phyloP scores from a whole-genome alignment of 1,140 invertebrate species.

The Acromyrmex heyeri region DNA sequence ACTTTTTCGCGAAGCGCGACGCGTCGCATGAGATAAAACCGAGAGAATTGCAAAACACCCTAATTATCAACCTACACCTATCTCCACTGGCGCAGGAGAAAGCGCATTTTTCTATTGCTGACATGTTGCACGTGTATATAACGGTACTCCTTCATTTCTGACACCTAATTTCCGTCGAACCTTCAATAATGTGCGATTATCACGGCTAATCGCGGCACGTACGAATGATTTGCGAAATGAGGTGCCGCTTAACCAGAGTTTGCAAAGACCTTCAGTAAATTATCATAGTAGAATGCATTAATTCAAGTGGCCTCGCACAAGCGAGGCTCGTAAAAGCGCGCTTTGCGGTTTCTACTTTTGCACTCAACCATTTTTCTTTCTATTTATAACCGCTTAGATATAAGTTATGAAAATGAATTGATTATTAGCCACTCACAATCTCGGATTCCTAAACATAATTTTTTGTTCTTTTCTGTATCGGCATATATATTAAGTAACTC shows the following conservation, averaged over 20 bases:
- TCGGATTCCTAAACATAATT: background rate
- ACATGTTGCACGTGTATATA: constrained; percentile 13
- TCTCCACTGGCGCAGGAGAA: constrained; percentile 10
- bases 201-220: constrained; percentile 40
- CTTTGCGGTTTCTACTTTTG: constrained; percentile 18
- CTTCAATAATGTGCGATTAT: constrained; percentile 62
- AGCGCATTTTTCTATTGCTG: constrained; percentile 35
- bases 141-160: constrained; percentile 55
- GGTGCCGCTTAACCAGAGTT: constrained; percentile 20
- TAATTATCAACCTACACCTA: constrained; percentile 19
- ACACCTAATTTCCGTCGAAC: constrained; percentile 56
- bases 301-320: background rate
- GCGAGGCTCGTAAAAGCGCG: constrained; percentile 14
- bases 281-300: constrained; percentile 30
- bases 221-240: constrained; percentile 25
- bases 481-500: background rate
- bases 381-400: background rate
- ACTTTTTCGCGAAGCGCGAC: constrained; percentile 24
- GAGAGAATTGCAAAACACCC: constrained; percentile 48
- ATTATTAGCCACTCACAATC: constrained; percentile 5
- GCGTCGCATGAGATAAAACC: constrained; percentile 21
- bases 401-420: background rate
- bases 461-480: background rate
- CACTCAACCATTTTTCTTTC: background rate
- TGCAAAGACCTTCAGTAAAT: constrained; percentile 18